Conservation (phyloP, 2,797 vertebrate species). For the Chanos chanos region DNA sequence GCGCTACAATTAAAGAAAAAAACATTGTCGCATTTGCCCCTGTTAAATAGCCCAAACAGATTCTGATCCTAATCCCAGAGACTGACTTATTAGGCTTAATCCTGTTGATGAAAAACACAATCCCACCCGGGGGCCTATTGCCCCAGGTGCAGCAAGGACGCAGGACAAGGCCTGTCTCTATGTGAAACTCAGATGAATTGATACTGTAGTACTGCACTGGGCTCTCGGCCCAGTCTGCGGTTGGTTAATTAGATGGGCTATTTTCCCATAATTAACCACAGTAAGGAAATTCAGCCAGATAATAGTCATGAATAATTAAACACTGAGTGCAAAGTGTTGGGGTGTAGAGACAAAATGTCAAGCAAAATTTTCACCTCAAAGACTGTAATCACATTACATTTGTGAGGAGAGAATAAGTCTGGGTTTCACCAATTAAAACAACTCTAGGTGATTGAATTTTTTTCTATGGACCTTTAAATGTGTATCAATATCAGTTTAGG, state of each 20-base stretch:
- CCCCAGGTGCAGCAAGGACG: conserved; percentile 68
- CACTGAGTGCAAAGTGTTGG: conserved; percentile 43
- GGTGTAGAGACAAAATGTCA: conserved; percentile 7
- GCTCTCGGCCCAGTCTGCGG: conserved; percentile 61
- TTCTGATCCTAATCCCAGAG: conserved; percentile 69
- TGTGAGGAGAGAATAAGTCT: conserved; percentile 4
- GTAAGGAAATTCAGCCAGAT: conserved; percentile 63
- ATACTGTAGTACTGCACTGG: conserved; percentile 58
- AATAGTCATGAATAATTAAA: conserved; percentile 50
- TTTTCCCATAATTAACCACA: conserved; percentile 70
- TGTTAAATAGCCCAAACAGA: conserved; percentile 64
- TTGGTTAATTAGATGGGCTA: conserved; percentile 65
- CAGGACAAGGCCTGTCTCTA: conserved; percentile 58
- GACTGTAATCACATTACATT: conserved; percentile 1
- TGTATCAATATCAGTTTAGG: no score
- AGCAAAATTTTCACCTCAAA: conserved; percentile 26
- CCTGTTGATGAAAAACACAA: conserved; percentile 76
- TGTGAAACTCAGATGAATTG: conserved; percentile 62
- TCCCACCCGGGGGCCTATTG: conserved; percentile 66
- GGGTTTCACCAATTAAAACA: neutral
- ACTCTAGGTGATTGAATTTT: no score
- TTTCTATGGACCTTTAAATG: no score
- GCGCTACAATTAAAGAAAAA: conserved; percentile 64
- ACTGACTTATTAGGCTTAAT: conserved; percentile 66
- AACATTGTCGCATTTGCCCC: conserved; percentile 63